Conservation (phyloP, 1,140 invertebrate species). For the Lamellibrachia luymesi region DNA sequence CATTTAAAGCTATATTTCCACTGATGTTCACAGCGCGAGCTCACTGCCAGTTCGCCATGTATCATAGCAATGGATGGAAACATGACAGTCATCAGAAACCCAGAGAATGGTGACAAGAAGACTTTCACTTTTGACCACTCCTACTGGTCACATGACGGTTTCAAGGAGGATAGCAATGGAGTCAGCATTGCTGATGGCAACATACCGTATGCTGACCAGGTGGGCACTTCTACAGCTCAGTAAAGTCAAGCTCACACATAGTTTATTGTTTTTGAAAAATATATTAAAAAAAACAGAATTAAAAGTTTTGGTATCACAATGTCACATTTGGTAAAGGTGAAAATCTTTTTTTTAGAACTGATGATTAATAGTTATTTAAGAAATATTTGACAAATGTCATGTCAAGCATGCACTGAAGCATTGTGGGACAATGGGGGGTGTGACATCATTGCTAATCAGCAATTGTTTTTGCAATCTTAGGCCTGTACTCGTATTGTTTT, state of each 20-base stretch:
- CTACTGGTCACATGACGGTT: constrained; percentile 66
- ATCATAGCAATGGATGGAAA: constrained; percentile 59
- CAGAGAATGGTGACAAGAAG: constrained; percentile 52
- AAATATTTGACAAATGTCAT: background rate
- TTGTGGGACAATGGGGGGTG: background rate
- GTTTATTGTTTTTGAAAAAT: background rate
- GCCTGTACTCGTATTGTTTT: too few relatives aligned
- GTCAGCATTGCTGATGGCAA: constrained; percentile 7
- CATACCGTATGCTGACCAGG: constrained; percentile 58
- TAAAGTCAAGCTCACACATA: background rate
- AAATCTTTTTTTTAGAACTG: background rate
- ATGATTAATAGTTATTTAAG: background rate
- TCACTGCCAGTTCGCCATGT: background rate
- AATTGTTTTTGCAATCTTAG: background rate
- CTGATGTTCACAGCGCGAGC: background rate
- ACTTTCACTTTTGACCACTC: constrained; percentile 62
- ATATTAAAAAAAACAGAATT: constrained; percentile 28
- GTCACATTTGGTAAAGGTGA: background rate
- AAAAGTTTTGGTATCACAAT: background rate
- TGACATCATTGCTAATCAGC: background rate
- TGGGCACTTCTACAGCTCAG: background rate
- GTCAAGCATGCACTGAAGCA: background rate
- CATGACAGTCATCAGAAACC: constrained; percentile 51
- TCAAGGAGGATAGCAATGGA: constrained; percentile 54
- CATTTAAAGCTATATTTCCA: background rate